Evolutionary conservation across 1,140 invertebrate genomes (phyloP).

Genomic region (Eurosta solidaginis): DNA sequence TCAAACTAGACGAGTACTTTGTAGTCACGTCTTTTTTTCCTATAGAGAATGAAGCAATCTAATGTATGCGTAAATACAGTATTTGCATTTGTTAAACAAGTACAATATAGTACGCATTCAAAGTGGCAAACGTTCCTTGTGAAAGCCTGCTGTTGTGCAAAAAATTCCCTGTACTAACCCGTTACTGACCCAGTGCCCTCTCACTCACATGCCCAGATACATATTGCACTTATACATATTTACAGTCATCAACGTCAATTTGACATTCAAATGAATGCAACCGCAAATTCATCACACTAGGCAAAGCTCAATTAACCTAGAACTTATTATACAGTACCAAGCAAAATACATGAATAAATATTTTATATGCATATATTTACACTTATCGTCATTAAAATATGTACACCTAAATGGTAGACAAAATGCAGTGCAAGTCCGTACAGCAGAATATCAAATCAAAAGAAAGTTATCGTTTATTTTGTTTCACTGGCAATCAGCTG

Average conservation of each 20-base stretch:
- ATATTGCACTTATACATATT: neutral
- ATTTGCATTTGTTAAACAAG: neutral
- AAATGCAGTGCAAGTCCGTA: no score
- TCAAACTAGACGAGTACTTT: no score
- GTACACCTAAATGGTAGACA: neutral
- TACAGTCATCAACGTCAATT: neutral
- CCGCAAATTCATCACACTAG: neutral
- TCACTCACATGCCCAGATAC: neutral
- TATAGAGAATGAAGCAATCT: no score
- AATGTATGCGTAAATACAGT: neutral
- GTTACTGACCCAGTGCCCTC: neutral
- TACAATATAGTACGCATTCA: neutral
- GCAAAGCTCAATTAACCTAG: neutral
- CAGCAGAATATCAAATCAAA: no score
- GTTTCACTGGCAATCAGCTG: no score
- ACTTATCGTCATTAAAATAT: neutral
- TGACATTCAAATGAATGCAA: conserved; percentile 13
- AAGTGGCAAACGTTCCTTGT: neutral
- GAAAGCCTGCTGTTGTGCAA: neutral
- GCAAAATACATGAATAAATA: neutral
- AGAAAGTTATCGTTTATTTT: no score
- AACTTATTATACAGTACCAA: neutral
- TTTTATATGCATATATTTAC: neutral
- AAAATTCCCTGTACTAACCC: neutral
- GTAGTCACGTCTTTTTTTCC: no score